These are phyloP conservation scores for Gymnoscelis rufifasciata DNA, from an alignment of 2,888 invertebrate species.

Conservation along the genomic window DNA sequence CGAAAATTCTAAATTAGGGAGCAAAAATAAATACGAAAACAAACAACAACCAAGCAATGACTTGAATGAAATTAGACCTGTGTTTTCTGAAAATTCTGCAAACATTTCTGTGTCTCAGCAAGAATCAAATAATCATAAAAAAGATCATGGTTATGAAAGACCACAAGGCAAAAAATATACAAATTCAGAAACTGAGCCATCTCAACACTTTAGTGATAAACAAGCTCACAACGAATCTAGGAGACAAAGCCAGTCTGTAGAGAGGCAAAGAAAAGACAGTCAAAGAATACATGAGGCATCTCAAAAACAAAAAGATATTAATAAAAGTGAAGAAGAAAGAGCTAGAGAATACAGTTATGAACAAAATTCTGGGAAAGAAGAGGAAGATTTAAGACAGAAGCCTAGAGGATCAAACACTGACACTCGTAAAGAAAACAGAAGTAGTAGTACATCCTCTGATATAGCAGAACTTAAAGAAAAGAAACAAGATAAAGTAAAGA, in stretches of 20 bases:
- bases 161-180: too few species aligned
- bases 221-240: too few species aligned
- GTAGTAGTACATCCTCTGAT: conserved; percentile 20
- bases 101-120: too few species aligned
- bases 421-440: conserved; percentile 21
- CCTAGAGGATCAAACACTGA: too few species aligned
- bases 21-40: neutral
- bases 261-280: neutral
- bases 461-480: conserved; percentile 7
- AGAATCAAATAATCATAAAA: too few species aligned
- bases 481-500: neutral
- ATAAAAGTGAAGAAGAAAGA: neutral
- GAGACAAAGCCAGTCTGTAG: neutral
- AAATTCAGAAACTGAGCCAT: too few species aligned
- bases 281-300: neutral
- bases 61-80: too few species aligned
- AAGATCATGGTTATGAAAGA: too few species aligned
- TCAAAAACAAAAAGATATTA: neutral
- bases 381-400: too few species aligned
- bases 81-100: too few species aligned
- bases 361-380: conserved; percentile 1
- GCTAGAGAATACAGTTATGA: conserved; percentile 7
- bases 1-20: too few species aligned
- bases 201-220: too few species aligned
- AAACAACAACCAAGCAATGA: neutral